Evolutionary conservation across 2,888 invertebrate species (phyloP).

Genomic region (Pediacus dermestoides): DNA sequence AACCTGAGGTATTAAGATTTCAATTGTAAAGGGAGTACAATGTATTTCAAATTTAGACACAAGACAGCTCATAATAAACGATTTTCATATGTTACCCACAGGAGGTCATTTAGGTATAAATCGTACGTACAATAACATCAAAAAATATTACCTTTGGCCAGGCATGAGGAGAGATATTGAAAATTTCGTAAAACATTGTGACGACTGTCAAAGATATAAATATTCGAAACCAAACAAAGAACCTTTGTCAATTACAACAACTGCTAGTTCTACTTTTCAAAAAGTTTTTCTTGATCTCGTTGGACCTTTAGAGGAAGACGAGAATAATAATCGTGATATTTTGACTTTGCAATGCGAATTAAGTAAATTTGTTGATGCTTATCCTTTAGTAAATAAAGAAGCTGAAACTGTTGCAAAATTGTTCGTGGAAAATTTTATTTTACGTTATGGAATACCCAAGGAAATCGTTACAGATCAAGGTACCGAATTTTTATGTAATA

Average conservation of each 20-base stretch:
- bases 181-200: conserved; percentile 23
- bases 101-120: conserved; percentile 27
- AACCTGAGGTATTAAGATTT: conserved; percentile 8
- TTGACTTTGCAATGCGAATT: conserved; percentile 21
- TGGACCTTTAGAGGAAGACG: conserved; percentile 16
- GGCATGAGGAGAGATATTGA: conserved; percentile 20
- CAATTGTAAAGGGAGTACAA: conserved; percentile 17
- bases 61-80: conserved; percentile 25
- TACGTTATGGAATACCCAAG: conserved; percentile 21
- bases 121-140: conserved; percentile 22
- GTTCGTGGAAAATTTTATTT: conserved; percentile 24
- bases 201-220: conserved; percentile 19
- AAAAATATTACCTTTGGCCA: conserved; percentile 22
- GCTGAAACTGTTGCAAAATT: conserved; percentile 13
- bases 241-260: conserved; percentile 19
- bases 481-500: conserved; percentile 19
- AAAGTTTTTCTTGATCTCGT: conserved; percentile 22
- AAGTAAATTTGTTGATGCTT: conserved; percentile 20
- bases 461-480: conserved; percentile 20
- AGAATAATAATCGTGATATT: conserved; percentile 14
- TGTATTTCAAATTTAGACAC: conserved; percentile 13
- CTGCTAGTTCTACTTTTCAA: conserved; percentile 20
- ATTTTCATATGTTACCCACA: conserved; percentile 27
- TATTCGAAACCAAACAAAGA: conserved; percentile 7
- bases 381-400: conserved; percentile 19